Conservation (phyloP, 1,140 invertebrate species). For the Anadara kagoshimensis region DNA sequence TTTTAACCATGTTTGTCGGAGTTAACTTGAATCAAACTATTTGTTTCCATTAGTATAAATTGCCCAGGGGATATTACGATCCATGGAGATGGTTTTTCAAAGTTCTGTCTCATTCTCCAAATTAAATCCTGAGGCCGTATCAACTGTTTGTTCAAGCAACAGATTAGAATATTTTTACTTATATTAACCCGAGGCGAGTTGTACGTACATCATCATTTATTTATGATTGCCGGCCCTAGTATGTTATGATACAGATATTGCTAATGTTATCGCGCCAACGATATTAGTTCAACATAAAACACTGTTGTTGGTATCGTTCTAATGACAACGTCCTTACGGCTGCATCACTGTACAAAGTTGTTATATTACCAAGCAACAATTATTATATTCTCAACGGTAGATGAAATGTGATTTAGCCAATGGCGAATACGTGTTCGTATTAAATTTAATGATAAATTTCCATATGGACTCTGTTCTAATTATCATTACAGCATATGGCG, state of each 20-base stretch:
- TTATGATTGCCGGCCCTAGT: not conserved
- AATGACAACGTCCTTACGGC: slow-evolving; percentile 13
- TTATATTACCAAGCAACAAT: slow-evolving; percentile 17
- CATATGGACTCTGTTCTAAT: slow-evolving; percentile 15
- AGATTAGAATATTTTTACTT: slow-evolving; percentile 27
- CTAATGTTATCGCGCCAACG: too few species aligned
- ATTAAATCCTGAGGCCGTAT: slow-evolving; percentile 21
- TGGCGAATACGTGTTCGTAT: slow-evolving; percentile 23
- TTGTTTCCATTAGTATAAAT: slow-evolving; percentile 26
- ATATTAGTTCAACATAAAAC: too few species aligned
- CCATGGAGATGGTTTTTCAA: too few species aligned
- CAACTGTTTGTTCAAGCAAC: slow-evolving; percentile 2
- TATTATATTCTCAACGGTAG: slow-evolving; percentile 1
- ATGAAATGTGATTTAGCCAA: slow-evolving; percentile 14
- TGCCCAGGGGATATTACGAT: slow-evolving; percentile 11
- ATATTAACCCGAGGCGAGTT: slow-evolving; percentile 15
- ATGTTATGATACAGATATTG: too few species aligned
- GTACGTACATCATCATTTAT: slow-evolving; percentile 12
- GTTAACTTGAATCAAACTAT: slow-evolving; percentile 1
- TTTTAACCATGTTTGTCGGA: too few species aligned
- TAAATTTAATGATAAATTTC: slow-evolving; percentile 27
- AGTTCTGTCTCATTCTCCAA: slow-evolving; percentile 16
- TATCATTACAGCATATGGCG: slow-evolving; percentile 17
- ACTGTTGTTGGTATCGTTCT: not conserved
- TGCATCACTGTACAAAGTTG: slow-evolving; percentile 12